Percentiles rank a stretch among this genome's conserved stretches.
phyloP scores from a whole-genome alignment of 2,797 vertebrate genomes.

The Hippoglossus hippoglossus region DNA sequence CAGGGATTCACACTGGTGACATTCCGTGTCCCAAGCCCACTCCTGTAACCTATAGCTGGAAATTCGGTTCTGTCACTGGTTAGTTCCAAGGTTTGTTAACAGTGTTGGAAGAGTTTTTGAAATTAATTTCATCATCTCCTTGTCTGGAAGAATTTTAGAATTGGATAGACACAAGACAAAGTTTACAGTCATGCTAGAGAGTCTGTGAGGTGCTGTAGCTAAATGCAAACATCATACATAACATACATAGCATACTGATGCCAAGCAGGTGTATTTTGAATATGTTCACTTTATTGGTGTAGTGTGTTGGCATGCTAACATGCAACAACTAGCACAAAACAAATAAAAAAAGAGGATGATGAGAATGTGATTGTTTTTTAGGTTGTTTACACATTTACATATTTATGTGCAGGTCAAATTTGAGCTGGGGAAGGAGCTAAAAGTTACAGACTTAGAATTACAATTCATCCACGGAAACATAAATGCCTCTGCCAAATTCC shows the following conservation, averaged over 20 bases:
- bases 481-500: neutral
- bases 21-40: too few species aligned
- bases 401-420: neutral
- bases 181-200: neutral
- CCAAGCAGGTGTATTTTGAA: too few species aligned
- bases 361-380: neutral
- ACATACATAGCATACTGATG: neutral
- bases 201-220: neutral
- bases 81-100: neutral
- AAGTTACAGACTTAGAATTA: neutral
- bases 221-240: neutral
- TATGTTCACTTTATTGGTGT: too few species aligned
- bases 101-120: neutral
- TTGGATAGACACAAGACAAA: neutral
- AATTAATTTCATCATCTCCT: neutral
- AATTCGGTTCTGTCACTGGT: conserved; percentile 3
- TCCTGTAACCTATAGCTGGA: neutral
- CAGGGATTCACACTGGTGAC: too few species aligned
- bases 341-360: neutral
- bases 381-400: neutral
- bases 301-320: too few species aligned
- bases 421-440: neutral
- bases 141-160: conserved; percentile 8
- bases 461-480: neutral
- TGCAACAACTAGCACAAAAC: neutral